phyloP scores from a whole-genome alignment of 2,888 invertebrate genomes.

The Patella caerulea region DNA sequence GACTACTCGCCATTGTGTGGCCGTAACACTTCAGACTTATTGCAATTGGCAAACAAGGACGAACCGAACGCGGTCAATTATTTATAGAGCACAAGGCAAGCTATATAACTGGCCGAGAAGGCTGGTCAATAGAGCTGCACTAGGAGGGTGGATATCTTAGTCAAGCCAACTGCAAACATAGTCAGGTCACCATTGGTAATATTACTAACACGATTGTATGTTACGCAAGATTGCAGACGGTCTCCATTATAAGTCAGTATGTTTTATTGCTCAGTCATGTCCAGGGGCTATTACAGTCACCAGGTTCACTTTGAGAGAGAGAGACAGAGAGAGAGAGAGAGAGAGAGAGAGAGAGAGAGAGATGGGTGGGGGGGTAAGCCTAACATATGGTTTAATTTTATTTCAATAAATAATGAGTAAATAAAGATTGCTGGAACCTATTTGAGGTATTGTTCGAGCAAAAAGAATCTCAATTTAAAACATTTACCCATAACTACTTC shows the following conservation, averaged over 20 bases:
- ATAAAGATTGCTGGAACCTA: too few species aligned
- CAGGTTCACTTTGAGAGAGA: too few species aligned
- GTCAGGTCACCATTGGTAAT: constrained; percentile 1
- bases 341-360: too few species aligned
- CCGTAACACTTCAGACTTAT: constrained; percentile 1
- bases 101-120: neutral
- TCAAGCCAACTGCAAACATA: neutral
- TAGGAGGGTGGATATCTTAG: neutral
- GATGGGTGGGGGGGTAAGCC: too few species aligned
- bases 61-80: neutral
- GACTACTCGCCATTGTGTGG: neutral
- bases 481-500: too few species aligned
- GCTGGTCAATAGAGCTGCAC: constrained; percentile 2
- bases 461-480: too few species aligned
- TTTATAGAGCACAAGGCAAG: constrained; percentile 8
- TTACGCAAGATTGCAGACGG: constrained; percentile 1
- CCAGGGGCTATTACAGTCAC: neutral
- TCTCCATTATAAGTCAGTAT: neutral
- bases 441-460: too few species aligned
- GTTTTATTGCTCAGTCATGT: neutral
- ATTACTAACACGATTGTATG: neutral
- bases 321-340: too few species aligned
- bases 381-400: too few species aligned
- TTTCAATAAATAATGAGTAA: too few species aligned
- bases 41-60: neutral